Evolutionary conservation across 2,113 vertebrate species (phyloP), one percentile per base, ranked within the genome.

Genomic region (Monarcha castaneiventris): DNA sequence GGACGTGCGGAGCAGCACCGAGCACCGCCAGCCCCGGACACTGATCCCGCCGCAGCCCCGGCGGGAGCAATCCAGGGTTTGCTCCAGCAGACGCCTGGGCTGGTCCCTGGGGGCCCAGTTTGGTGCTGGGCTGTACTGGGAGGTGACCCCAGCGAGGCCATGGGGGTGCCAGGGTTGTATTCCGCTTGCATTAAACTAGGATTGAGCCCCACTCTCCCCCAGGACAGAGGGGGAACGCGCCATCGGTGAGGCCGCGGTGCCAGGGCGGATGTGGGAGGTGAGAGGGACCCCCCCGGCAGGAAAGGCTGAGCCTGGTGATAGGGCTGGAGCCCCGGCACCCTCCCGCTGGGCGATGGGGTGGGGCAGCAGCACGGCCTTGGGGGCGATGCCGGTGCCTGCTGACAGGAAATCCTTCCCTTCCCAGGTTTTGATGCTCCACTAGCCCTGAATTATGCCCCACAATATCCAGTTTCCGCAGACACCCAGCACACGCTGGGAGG

Each of bases 181-280:
- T 35, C 9, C 41, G n/a, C 23, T n/a, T 19, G 27, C 11, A 33
- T 10, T 13, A 25, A 37, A 19, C 29, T 52, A 32, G 17, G 44
- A 33, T 3, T 26, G 14, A 85, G 19, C 66, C n/a, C 16, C 2
- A 0, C 21, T 32, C 23, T 21, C 1, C n/a, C n/a, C 37, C 35
- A 27, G 26, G 74, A 22, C 43, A 32, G 19, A n/a, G 13, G 1
- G 10, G 20, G 33, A 26, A 58, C 1, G 0, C 0, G 0, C 7
- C 4, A 1, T 6, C 0, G 0, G 6, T 1, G 4, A 43, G 39
- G 26, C 49, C 0, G 0, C 1, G 0, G 76, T 27, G 59, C 46
- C 7, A 3, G 68, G 41, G 19, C 1, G 1, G 41, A 32, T 18
- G 19, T 1, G 4, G 44, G 29, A 76, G 16, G 41, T 0, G 2